Percentiles rank a stretch among this genome's conserved stretches.
phyloP scores from a whole-genome alignment of 2,888 invertebrate species.

The Macropis europaea region DNA sequence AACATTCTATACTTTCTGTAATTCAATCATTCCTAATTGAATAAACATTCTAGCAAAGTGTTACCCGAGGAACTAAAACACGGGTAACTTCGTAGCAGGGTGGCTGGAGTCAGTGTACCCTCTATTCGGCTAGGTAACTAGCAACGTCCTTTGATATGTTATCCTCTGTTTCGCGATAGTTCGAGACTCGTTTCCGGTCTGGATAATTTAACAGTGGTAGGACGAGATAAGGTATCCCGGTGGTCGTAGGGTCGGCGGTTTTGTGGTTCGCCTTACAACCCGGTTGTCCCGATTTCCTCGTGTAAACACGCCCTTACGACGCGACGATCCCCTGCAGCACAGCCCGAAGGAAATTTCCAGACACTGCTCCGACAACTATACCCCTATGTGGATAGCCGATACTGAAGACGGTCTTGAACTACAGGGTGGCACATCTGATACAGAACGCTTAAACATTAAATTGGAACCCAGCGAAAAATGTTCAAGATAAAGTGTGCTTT shows the following conservation, averaged over 20 bases:
- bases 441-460: too few relatives aligned
- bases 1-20: too few relatives aligned
- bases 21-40: too few relatives aligned
- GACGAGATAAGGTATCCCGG: conserved; percentile 69
- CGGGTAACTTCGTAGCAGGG: too few relatives aligned
- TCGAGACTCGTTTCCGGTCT: conserved; percentile 37
- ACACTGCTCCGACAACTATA: conserved; percentile 2
- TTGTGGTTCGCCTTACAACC: conserved; percentile 58
- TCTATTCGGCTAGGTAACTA: not conserved
- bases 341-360: conserved; percentile 44
- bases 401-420: not conserved
- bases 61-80: too few relatives aligned
- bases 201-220: conserved; percentile 70
- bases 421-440: too few relatives aligned
- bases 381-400: not conserved
- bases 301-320: conserved; percentile 57
- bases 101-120: too few relatives aligned
- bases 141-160: conserved; percentile 10
- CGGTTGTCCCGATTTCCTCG: conserved; percentile 46
- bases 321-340: conserved; percentile 13
- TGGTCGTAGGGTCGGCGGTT: conserved; percentile 60
- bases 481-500: too few relatives aligned
- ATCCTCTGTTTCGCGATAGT: conserved; percentile 44
- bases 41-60: too few relatives aligned
- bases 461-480: too few relatives aligned